Base-by-base conservation (phyloP, 2,113 vertebrate species). In the Poeciliopsis occidentalis region DNA sequence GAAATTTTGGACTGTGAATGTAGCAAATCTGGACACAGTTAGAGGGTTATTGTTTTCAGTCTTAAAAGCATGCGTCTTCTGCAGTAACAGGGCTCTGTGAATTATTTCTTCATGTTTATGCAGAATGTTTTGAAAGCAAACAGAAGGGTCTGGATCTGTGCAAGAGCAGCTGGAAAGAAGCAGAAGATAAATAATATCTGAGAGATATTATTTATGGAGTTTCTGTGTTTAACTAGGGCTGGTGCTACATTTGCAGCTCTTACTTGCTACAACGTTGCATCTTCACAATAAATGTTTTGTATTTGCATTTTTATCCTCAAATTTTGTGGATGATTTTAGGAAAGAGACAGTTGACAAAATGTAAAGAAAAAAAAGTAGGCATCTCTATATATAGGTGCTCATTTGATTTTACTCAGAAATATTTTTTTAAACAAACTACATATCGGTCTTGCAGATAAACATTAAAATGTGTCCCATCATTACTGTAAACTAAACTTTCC, bases 21-120 rank as follows among this genome's bases (percentile, higher is more conserved):
- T 22, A 75, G 79, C 80, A 69, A 47, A 73, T 84, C 62, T 75
- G 71, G 71, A 79, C 79, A 71, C 66, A 67, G 67, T 60, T 32
- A 64, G 34, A 31, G 47, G 80, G 87, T 62, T 61, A 37, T 73
- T 64, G 71, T 63, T 65, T 41, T 60, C 12, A 37, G 41, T 37
- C 65, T 8, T 39, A 69, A 60, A 39, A 78, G 47, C 29, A 15
- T 47, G 51, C 29, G 12, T 31, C 17, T 60, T 65, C 47, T 70
- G 67, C 12, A 60, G 75, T 30, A 17, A 47, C 68, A 66, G 15
- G 68, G 32, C 26, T 26, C 26, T 30, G 64, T 74, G 60, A 72
- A 67, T 80, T 75, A 74, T 67, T 85, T 83, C 29, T 3, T 34
- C 64, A 54, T 31, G 76, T 67, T 57, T 67, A 39, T 6, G 31